Conservation (phyloP, 2,797 vertebrate genomes). For the Enteromius mattozi region DNA sequence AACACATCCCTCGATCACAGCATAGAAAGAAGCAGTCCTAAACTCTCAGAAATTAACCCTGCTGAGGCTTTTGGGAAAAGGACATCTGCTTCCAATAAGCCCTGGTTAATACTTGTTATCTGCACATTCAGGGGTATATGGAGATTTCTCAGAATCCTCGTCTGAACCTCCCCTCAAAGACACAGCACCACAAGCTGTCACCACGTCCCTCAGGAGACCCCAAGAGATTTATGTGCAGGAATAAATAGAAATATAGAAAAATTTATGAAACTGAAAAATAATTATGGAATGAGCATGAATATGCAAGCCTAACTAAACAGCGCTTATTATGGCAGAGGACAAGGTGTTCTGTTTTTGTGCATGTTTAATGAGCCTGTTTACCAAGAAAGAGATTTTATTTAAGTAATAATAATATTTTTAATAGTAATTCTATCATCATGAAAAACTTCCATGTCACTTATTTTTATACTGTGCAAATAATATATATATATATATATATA, state of each 20-base stretch:
- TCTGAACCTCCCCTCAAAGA: constrained; percentile 17
- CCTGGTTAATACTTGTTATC: constrained; percentile 50
- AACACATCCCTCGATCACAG: constrained; percentile 8
- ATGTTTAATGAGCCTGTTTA: background rate
- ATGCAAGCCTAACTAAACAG: background rate
- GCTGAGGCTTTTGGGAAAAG: constrained; percentile 40
- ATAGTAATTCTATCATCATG: no score
- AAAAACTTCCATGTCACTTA: background rate
- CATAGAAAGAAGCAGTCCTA: background rate
- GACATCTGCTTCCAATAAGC: constrained; percentile 55
- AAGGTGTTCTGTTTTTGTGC: background rate
- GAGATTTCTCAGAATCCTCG: constrained; percentile 49
- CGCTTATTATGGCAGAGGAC: background rate
- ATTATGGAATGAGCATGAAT: background rate
- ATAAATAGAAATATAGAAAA: constrained; percentile 24
- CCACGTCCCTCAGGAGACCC: background rate
- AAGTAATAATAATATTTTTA: background rate
- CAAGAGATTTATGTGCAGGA: constrained; percentile 26
- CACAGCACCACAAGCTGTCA: constrained; percentile 1
- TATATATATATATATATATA: no score
- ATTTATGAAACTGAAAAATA: background rate
- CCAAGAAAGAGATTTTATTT: background rate
- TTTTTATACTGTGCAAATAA: background rate
- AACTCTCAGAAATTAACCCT: constrained; percentile 44
- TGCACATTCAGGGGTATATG: constrained; percentile 38